These are phyloP conservation scores for Meteorus colon DNA, from an alignment of 2,888 invertebrate genomes.

Conservation along the genomic window DNA sequence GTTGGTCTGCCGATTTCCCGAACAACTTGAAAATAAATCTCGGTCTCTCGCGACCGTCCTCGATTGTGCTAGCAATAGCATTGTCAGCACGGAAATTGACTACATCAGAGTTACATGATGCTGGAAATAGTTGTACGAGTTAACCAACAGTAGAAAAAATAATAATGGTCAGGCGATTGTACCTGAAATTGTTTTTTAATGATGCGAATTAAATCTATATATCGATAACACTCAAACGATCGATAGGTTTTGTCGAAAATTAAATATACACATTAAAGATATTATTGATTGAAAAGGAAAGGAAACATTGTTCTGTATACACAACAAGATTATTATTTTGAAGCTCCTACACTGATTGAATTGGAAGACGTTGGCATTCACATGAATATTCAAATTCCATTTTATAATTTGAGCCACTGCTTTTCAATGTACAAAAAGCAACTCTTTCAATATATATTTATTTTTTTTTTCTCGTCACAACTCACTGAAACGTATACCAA, in stretches of 20 bases:
- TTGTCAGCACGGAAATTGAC: neutral
- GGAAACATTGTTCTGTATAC: too few species aligned
- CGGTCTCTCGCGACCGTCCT: neutral
- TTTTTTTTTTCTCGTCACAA: neutral
- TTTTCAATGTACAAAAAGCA: neutral
- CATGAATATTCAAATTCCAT: neutral
- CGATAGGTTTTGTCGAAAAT: too few species aligned
- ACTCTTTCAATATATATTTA: neutral
- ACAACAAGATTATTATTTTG: too few species aligned
- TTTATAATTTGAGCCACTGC: neutral
- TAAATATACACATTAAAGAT: too few species aligned
- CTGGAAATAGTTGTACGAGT: too few species aligned
- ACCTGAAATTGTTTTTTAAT: too few species aligned
- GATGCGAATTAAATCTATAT: too few species aligned
- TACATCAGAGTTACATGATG: neutral
- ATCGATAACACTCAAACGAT: too few species aligned
- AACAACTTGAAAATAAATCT: conserved; percentile 15
- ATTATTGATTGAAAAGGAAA: too few species aligned
- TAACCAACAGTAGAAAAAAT: too few species aligned
- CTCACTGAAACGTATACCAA: neutral
- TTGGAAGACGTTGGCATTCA: neutral
- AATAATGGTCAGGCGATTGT: too few species aligned
- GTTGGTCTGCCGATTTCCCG: neutral
- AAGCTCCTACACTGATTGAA: too few species aligned
- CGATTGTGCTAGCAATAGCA: neutral